These are phyloP conservation scores for Clinocottus analis DNA, from an alignment of 2,113 vertebrate genomes.

Conservation along the genomic window DNA sequence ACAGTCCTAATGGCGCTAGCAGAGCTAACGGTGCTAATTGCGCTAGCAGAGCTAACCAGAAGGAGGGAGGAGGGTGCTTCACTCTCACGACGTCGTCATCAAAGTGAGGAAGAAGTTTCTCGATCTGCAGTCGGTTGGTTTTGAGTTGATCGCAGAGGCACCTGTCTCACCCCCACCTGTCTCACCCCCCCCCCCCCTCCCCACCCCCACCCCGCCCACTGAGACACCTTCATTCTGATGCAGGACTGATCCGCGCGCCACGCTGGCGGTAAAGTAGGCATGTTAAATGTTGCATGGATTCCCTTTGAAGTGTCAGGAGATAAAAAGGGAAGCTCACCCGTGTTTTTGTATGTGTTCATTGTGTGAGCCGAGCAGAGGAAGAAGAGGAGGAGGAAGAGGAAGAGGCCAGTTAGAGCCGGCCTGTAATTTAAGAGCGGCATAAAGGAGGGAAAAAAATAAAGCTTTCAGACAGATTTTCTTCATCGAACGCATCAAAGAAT, in stretches of 20 bases:
- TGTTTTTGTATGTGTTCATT: conserved; percentile 59
- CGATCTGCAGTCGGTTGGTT: too few species aligned
- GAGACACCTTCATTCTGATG: conserved; percentile 32
- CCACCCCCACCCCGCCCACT: conserved; percentile 12
- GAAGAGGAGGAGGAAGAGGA: not conserved
- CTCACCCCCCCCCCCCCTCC: not conserved
- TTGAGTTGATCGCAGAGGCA: conserved; percentile 2
- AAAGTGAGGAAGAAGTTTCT: too few species aligned
- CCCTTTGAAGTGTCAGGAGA: conserved; percentile 77
- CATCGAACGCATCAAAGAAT: not conserved
- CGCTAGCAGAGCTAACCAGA: too few species aligned
- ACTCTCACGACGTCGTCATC: too few species aligned
- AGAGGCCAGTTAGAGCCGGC: conserved; percentile 13
- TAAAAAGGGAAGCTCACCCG: conserved; percentile 57
- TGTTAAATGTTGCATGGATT: conserved; percentile 72
- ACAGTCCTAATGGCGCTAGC: too few species aligned
- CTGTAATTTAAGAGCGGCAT: not conserved
- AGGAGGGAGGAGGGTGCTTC: too few species aligned
- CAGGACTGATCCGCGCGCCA: conserved; percentile 32
- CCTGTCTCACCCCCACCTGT: too few species aligned
- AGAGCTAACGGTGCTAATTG: too few species aligned
- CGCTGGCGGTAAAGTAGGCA: conserved; percentile 60
- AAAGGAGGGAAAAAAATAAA: conserved; percentile 13
- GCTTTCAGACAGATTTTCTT: conserved; percentile 5
- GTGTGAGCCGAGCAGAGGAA: conserved; percentile 32